Evolutionary conservation across 2,888 invertebrate species (phyloP), one percentile per base, ranked within the genome.

Genomic region (Drosophila kambysellisi): DNA sequence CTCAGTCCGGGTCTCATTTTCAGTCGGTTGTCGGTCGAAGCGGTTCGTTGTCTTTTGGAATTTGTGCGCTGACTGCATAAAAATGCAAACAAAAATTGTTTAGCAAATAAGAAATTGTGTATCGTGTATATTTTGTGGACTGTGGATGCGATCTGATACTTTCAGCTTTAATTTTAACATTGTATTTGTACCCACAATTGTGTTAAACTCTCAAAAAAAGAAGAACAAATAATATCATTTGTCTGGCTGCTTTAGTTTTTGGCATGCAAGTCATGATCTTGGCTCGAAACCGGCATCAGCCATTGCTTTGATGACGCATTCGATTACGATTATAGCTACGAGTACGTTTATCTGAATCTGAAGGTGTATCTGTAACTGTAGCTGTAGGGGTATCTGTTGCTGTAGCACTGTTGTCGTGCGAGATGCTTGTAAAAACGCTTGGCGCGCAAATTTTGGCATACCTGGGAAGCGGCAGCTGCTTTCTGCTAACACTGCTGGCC

Each of bases 221-320:
- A 25, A 70, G 35, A 64, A 4, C 39, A 69, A 63, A 64, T 73
- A 74, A 57, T 63, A 46, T 74, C 59, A 25, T 60, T 58, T 48
- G 39, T 65, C 32, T 59, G n/a, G 29, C 56, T 66, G 67, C 41
- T 68, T 65, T 58, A 53, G 50, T 73, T 71, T 79, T 67, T 67
- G 72, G 70, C 67, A 79, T 81, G 74, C 79, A 71, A 73, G 84
- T 81, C 75, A 84, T 84, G 85, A 85, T 84, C 87, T 82, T 80
- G 80, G 70, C 85, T 87, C 69, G 56, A 76, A 85, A 81, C 84
- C 85, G 87, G 84, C 86, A 79, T 56, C 66, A 81, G 81, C 39
- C 61, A 60, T 64, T 61, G 65, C 69, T 83, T 86, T 87, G 85
- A 87, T 86, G 85, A 86, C 85, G 85, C 85, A 86, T 85, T 80